A percentile compares a stretch with the other conserved stretches of the same genome.
Conservation (phyloP, 2,888 invertebrate species). For the Leptopilina drosophilae region DNA sequence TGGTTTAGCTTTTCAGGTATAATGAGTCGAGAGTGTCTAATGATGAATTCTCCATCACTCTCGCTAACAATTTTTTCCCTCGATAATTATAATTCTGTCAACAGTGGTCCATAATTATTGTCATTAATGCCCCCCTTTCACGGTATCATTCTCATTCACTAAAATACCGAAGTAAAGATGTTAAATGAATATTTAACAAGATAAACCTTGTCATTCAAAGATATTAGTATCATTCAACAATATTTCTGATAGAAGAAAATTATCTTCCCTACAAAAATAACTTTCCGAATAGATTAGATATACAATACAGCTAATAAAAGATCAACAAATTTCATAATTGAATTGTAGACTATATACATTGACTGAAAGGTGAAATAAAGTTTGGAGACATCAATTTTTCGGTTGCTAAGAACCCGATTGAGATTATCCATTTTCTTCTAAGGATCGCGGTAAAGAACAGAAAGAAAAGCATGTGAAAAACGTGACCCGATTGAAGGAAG, state of each 20-base stretch:
- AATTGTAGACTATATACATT: neutral
- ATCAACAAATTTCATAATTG: slow-evolving; percentile 2
- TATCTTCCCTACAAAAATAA: too few species aligned
- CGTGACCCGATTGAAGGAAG: slow-evolving; percentile 24
- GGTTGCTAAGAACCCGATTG: slow-evolving; percentile 17
- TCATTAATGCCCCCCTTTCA: neutral
- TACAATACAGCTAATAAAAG: neutral
- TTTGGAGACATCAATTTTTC: slow-evolving; percentile 7
- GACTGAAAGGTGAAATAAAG: neutral
- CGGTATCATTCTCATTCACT: neutral
- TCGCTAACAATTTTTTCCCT: neutral
- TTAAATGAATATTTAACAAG: too few species aligned
- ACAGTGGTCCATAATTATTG: neutral
- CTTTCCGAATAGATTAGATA: neutral
- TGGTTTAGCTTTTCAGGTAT: slow-evolving; percentile 24
- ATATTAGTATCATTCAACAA: too few species aligned
- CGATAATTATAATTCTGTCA: slow-evolving; percentile 16
- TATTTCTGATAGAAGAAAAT: too few species aligned
- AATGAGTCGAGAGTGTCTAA: too few species aligned
- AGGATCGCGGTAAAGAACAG: neutral
- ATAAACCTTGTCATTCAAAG: too few species aligned
- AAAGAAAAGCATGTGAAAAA: slow-evolving; percentile 35
- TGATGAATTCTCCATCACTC: neutral
- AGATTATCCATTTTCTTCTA: slow-evolving; percentile 12
- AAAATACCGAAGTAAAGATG: neutral